Evolutionary conservation across 2,797 vertebrate species (phyloP).

Genomic region (Acanthis flammea): DNA sequence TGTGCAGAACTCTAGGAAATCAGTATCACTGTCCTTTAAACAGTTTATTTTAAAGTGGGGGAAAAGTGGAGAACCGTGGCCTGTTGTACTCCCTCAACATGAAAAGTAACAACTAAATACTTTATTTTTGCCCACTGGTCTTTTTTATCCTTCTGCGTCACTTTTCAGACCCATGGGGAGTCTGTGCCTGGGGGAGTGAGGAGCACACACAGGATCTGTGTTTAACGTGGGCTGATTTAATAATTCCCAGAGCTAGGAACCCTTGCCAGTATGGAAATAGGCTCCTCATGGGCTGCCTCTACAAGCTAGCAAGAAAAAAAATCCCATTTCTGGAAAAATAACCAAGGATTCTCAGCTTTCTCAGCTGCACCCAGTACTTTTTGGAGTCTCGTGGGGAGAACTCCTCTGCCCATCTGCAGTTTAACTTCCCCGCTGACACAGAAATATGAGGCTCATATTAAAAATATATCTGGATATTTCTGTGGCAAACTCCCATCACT

Average conservation of each 20-base stretch:
- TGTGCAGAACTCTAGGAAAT: background rate
- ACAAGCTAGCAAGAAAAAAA: background rate
- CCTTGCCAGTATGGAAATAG: background rate
- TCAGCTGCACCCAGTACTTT: slow-evolving; percentile 24
- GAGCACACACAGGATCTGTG: background rate
- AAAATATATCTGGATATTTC: background rate
- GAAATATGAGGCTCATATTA: background rate
- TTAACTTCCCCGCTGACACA: background rate
- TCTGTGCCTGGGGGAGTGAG: background rate
- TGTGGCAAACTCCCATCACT: background rate
- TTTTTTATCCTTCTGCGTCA: background rate
- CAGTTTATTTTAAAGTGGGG: background rate
- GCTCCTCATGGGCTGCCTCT: background rate
- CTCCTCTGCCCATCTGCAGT: background rate
- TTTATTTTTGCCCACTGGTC: background rate
- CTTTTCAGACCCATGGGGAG: background rate
- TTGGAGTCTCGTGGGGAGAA: background rate
- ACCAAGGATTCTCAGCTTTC: slow-evolving; percentile 26
- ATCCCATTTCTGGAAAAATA: slow-evolving; percentile 27
- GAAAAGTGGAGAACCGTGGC: background rate
- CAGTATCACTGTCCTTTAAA: background rate
- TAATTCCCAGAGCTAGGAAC: background rate
- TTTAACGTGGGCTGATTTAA: background rate
- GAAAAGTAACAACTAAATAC: background rate
- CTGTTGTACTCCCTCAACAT: background rate